A percentile compares a stretch with the other conserved stretches of the same genome.
These are phyloP conservation scores for Aquatica leii DNA, from an alignment of 2,888 invertebrate species.

Conservation along the genomic window DNA sequence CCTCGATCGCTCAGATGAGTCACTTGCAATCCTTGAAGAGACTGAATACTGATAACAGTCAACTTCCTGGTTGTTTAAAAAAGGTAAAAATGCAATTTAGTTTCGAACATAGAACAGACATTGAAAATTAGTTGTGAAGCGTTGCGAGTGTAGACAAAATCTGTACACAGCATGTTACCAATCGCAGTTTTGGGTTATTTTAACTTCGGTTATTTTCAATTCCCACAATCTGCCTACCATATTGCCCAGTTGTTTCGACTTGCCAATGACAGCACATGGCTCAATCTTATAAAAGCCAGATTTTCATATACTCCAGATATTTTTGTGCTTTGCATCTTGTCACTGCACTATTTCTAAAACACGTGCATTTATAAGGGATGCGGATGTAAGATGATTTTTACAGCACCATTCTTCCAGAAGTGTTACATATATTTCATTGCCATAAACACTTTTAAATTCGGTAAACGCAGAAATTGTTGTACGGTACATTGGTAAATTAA, in stretches of 20 bases:
- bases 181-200: constrained; percentile 58
- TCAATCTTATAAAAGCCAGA: constrained; percentile 51
- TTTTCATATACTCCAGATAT: constrained; percentile 39
- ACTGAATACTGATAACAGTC: constrained; percentile 14
- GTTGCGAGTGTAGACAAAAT: constrained; percentile 47
- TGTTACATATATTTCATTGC: too few relatives aligned
- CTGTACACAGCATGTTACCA: constrained; percentile 58
- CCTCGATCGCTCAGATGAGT: constrained; percentile 18
- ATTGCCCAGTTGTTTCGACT: constrained; percentile 55
- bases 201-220: constrained; percentile 59
- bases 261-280: constrained; percentile 55
- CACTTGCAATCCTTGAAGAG: constrained; percentile 29
- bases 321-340: constrained; percentile 34
- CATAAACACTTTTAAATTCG: too few relatives aligned
- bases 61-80: not conserved
- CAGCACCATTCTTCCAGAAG: not conserved
- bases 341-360: constrained; percentile 17
- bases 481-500: too few relatives aligned
- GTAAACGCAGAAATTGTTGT: too few relatives aligned
- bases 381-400: constrained; percentile 10
- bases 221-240: constrained; percentile 60
- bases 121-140: not conserved
- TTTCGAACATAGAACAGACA: not conserved
- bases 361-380: constrained; percentile 27
- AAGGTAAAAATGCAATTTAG: not conserved